A percentile compares a stretch with the other conserved stretches of the same genome.
Conservation (phyloP, 2,113 vertebrate species). For the Sorex araneus region DNA sequence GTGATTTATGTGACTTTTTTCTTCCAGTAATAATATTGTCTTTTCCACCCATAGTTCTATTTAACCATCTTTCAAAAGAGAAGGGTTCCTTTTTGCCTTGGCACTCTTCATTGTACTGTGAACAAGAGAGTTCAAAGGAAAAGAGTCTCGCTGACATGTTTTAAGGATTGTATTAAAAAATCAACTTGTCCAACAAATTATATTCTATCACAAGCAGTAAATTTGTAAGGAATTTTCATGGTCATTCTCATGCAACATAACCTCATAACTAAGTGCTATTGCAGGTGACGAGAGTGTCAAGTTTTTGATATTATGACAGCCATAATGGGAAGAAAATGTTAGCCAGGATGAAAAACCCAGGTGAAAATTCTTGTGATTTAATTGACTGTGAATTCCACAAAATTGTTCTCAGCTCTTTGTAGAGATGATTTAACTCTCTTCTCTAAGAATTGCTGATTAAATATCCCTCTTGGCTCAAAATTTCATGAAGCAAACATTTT, state of each 20-base stretch:
- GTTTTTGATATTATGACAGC: neutral
- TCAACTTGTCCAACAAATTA: neutral
- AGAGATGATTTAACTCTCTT: conserved; percentile 35
- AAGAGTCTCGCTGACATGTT: conserved; percentile 37
- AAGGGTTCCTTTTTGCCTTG: conserved; percentile 43
- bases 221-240: conserved; percentile 2
- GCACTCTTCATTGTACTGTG: conserved; percentile 7
- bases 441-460: conserved; percentile 29
- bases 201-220: neutral
- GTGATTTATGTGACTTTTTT: conserved; percentile 52
- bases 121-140: neutral
- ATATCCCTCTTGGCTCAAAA: conserved; percentile 41
- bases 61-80: conserved; percentile 25
- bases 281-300: neutral
- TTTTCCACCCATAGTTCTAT: neutral
- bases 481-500: conserved; percentile 34
- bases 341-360: conserved; percentile 16
- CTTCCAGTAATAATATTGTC: conserved; percentile 27
- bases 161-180: conserved; percentile 39
- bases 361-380: conserved; percentile 56
- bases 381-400: conserved; percentile 7
- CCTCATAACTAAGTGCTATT: neutral
- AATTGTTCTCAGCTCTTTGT: neutral
- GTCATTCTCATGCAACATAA: neutral
- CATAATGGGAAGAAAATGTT: neutral